Percentiles rank a stretch among this genome's conserved stretches.
Conservation (phyloP, 2,888 invertebrate species). For the Machimus rusticus region DNA sequence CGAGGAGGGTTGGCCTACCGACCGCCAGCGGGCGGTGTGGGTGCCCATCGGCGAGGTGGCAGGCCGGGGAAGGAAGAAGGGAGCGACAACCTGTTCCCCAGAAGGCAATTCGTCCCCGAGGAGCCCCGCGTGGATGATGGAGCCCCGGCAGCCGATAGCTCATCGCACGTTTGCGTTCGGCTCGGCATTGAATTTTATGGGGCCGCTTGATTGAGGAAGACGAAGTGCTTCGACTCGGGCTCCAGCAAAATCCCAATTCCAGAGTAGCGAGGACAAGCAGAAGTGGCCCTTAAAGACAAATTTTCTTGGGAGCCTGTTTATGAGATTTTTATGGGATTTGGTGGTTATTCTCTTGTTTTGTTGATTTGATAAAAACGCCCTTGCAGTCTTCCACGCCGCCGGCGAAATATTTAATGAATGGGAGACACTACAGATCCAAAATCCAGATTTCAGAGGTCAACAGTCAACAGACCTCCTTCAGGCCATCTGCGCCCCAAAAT, state of each 20-base stretch:
- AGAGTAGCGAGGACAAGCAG: not conserved
- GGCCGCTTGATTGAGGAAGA: constrained; percentile 12
- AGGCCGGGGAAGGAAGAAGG: not conserved
- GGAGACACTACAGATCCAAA: not conserved
- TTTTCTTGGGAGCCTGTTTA: constrained; percentile 19
- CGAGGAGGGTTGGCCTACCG: not conserved
- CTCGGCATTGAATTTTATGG: constrained; percentile 34
- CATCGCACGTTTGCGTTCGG: not conserved
- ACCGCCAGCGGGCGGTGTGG: not conserved
- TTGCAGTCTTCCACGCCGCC: not conserved
- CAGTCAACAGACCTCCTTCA: not conserved
- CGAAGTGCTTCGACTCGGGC: not conserved
- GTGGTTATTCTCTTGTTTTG: constrained; percentile 5
- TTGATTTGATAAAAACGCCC: not conserved
- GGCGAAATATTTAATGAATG: not conserved
- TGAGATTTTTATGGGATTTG: constrained; percentile 18
- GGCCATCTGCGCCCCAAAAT: not conserved
- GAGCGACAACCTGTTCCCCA: not conserved
- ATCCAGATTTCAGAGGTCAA: not conserved
- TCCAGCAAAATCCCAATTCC: not conserved
- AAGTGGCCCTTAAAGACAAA: not conserved
- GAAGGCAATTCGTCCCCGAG: not conserved
- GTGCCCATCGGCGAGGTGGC: not conserved
- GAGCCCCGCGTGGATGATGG: not conserved
- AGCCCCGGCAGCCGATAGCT: not conserved